Conservation (phyloP, 2,888 invertebrate species). For the Electrophaes corylata region DNA sequence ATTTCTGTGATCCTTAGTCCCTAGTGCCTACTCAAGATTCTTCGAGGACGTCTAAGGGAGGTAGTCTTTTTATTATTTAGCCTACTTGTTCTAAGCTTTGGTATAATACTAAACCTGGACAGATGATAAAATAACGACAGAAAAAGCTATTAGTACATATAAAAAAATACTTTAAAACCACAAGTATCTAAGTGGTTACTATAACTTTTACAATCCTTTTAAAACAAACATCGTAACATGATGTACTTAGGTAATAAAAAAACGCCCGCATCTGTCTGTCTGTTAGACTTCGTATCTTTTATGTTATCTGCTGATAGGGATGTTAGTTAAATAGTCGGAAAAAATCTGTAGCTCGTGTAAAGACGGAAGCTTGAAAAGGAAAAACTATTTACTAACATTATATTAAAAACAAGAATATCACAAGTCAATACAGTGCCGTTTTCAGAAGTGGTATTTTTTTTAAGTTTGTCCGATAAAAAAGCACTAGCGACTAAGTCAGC, state of each 20-base stretch:
- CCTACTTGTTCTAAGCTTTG: too few relatives aligned
- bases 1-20: too few relatives aligned
- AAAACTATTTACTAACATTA: not conserved
- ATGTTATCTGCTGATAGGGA: slow-evolving; percentile 27
- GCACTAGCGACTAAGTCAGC: too few relatives aligned
- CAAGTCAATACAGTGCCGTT: too few relatives aligned
- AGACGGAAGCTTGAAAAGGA: not conserved
- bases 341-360: not conserved
- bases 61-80: too few relatives aligned
- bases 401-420: too few relatives aligned
- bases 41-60: too few relatives aligned
- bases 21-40: too few relatives aligned
- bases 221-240: slow-evolving; percentile 33
- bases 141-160: slow-evolving; percentile 2
- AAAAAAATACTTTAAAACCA: slow-evolving; percentile 12
- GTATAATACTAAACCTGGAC: too few relatives aligned
- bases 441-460: too few relatives aligned
- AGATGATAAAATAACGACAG: not conserved
- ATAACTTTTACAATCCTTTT: slow-evolving; percentile 34
- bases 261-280: slow-evolving; percentile 54
- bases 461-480: too few relatives aligned
- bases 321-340: slow-evolving; percentile 4
- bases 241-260: slow-evolving; percentile 29
- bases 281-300: slow-evolving; percentile 34
- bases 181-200: slow-evolving; percentile 8